phyloP scores from a whole-genome alignment of 2,888 invertebrate species.

The Ochlodes sylvanus region DNA sequence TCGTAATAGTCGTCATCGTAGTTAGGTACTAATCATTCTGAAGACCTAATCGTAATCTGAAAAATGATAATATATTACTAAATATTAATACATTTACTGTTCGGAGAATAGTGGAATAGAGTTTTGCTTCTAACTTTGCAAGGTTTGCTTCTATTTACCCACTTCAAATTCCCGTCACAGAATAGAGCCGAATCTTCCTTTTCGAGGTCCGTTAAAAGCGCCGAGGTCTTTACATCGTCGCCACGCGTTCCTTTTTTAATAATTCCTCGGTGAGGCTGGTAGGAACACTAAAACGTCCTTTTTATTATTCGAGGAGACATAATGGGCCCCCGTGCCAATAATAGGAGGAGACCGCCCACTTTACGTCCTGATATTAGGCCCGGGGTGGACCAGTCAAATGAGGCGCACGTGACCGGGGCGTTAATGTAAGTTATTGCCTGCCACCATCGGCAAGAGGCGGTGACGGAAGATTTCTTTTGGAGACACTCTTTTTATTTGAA shows the following conservation, averaged over 20 bases:
- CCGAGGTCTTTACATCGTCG: not conserved
- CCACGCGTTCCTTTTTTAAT: slow-evolving; percentile 21
- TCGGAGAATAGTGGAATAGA: no score
- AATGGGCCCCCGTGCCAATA: slow-evolving; percentile 68
- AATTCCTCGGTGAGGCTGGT: slow-evolving; percentile 18
- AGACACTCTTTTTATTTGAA: slow-evolving; percentile 8
- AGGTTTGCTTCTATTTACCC: no score
- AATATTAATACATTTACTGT: no score
- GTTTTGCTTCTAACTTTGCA: no score
- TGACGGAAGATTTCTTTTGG: slow-evolving; percentile 4
- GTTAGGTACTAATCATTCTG: no score
- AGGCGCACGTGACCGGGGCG: slow-evolving; percentile 68
- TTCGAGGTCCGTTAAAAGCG: no score
- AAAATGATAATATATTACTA: no score
- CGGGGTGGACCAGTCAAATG: slow-evolving; percentile 64
- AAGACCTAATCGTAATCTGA: no score
- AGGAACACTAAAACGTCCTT: slow-evolving; percentile 42
- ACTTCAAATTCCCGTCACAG: no score
- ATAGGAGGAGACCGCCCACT: slow-evolving; percentile 67
- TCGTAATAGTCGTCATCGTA: no score
- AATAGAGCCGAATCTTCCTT: no score
- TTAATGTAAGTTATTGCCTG: slow-evolving; percentile 49
- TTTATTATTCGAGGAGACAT: slow-evolving; percentile 61
- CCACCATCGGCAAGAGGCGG: not conserved
- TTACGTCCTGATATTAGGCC: slow-evolving; percentile 68